These are phyloP conservation scores for Rhinoderma darwinii DNA, from an alignment of 2,113 vertebrate species.

Conservation along the genomic window DNA sequence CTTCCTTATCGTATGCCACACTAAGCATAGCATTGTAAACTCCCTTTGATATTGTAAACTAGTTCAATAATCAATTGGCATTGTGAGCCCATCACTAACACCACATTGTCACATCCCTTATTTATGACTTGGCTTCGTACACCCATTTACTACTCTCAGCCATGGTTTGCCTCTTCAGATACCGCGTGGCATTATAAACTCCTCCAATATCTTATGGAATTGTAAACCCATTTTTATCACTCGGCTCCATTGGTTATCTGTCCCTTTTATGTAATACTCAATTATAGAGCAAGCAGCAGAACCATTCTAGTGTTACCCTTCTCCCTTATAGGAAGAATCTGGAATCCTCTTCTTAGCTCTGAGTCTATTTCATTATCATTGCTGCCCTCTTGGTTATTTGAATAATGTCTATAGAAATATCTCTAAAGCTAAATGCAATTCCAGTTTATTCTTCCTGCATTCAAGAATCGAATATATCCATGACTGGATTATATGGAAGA, in stretches of 20 bases:
- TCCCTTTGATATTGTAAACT: no score
- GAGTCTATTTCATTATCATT: conserved; percentile 3
- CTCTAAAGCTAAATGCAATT: conserved; percentile 1
- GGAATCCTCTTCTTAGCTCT: background rate
- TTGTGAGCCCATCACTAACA: background rate
- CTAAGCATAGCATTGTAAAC: no score
- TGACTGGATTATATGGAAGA: background rate
- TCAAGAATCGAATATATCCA: background rate
- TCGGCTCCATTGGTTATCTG: background rate
- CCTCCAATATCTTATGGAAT: background rate
- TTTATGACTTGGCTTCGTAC: background rate
- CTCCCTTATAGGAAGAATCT: background rate
- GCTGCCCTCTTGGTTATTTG: conserved; percentile 5
- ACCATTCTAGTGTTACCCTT: background rate
- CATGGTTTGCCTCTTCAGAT: background rate
- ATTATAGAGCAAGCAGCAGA: background rate
- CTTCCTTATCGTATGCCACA: no score
- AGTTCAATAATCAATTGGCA: background rate
- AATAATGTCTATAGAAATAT: background rate
- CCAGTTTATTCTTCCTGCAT: background rate
- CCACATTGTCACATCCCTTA: background rate
- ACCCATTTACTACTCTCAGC: background rate
- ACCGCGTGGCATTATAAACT: background rate
- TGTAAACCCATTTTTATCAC: background rate
- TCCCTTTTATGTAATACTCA: background rate